Percentiles rank a stretch among this genome's conserved stretches.
phyloP scores from a whole-genome alignment of 1,140 invertebrate genomes.

The Platyscapa corneri region DNA sequence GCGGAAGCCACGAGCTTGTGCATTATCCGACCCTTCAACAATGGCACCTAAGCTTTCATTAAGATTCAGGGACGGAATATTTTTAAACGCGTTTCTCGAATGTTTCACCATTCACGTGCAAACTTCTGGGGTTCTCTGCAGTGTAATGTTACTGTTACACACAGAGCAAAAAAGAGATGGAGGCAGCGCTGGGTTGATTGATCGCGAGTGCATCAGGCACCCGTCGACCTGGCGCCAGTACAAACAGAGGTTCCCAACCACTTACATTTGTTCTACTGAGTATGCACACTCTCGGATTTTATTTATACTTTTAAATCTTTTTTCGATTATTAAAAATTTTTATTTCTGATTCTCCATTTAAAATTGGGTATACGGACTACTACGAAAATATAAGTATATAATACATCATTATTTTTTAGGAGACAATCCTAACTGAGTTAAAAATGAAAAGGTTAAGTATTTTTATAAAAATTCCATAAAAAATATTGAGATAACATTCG shows the following conservation, averaged over 20 bases:
- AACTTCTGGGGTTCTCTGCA: not conserved
- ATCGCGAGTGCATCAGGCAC: conserved; percentile 69
- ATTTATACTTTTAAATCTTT: too few relatives aligned
- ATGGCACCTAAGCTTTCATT: not conserved
- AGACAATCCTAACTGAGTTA: not conserved
- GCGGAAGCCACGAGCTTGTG: not conserved
- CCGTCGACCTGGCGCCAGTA: conserved; percentile 72
- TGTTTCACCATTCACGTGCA: not conserved
- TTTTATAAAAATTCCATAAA: not conserved
- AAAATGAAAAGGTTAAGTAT: not conserved
- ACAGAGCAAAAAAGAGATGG: conserved; percentile 43
- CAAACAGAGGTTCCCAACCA: conserved; percentile 67
- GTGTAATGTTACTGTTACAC: conserved; percentile 48
- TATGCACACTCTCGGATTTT: not conserved
- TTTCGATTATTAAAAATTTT: not conserved
- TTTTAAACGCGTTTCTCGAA: conserved; percentile 27
- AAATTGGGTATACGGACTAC: too few relatives aligned
- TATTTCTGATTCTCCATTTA: too few relatives aligned
- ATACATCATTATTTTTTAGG: too few relatives aligned
- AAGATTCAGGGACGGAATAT: not conserved
- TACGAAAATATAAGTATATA: too few relatives aligned
- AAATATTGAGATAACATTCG: too few relatives aligned
- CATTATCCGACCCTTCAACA: too few relatives aligned
- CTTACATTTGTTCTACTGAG: not conserved
- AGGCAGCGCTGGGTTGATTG: conserved; percentile 68